Percentiles rank a stretch among this genome's conserved stretches.
phyloP scores from a whole-genome alignment of 1,140 invertebrate genomes.

The Acyrthosiphon pisum region DNA sequence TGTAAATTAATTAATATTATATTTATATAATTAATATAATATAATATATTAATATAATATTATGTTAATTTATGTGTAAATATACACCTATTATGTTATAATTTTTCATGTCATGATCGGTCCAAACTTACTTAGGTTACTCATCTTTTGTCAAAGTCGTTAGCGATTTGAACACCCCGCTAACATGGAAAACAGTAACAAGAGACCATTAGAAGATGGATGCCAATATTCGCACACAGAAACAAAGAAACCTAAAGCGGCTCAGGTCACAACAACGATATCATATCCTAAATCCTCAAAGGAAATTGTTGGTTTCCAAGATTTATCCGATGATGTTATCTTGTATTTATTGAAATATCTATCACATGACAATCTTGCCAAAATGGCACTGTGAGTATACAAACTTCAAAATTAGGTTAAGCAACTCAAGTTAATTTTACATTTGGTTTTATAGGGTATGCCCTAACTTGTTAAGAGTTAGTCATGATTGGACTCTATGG shows the following conservation, averaged over 20 bases:
- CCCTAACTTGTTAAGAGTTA: conserved; percentile 5
- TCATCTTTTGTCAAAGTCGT: neutral
- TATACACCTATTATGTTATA: neutral
- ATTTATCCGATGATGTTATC: conserved; percentile 41
- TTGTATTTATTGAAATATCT: conserved; percentile 43
- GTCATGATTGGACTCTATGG: conserved; percentile 48
- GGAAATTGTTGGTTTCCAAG: neutral
- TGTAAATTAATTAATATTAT: too few species aligned
- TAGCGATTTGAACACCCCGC: neutral
- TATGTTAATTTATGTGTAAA: neutral
- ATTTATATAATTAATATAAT: too few species aligned
- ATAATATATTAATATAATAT: too few species aligned
- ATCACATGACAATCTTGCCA: conserved; percentile 27
- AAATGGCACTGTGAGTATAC: conserved; percentile 33
- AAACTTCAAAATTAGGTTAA: neutral
- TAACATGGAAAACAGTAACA: neutral
- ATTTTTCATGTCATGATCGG: neutral
- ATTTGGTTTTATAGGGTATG: neutral
- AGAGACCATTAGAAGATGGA: neutral
- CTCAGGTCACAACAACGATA: neutral
- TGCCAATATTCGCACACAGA: neutral
- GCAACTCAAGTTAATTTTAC: neutral
- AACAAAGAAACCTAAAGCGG: neutral
- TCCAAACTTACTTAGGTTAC: neutral
- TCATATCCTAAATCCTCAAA: neutral